phyloP scores from a whole-genome alignment of 2,113 vertebrate species.

The Anser brachyrhynchus region DNA sequence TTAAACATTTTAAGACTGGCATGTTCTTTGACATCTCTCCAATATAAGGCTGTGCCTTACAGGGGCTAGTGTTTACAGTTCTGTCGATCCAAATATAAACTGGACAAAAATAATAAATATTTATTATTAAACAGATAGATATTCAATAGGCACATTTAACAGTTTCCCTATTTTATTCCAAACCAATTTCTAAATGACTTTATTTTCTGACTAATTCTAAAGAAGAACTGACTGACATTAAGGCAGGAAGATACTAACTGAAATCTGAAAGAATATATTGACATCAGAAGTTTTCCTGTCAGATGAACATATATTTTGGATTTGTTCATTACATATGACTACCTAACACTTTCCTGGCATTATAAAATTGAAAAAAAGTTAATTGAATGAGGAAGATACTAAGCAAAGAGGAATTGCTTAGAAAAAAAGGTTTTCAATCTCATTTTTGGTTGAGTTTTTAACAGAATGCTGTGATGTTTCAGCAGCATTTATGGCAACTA shows the following conservation, averaged over 20 bases:
- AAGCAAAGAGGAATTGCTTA: neutral
- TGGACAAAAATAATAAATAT: neutral
- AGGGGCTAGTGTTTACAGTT: neutral
- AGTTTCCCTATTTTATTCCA: neutral
- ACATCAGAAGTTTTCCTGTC: neutral
- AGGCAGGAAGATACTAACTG: neutral
- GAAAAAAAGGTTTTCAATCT: neutral
- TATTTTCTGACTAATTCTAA: neutral
- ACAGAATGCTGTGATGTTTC: neutral
- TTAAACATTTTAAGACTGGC: neutral
- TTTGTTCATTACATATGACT: neutral
- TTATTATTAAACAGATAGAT: neutral
- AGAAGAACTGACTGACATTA: neutral
- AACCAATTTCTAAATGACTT: neutral
- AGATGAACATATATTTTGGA: neutral
- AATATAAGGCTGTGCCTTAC: neutral
- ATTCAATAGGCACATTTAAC: neutral
- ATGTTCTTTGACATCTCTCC: neutral
- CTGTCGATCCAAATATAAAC: neutral
- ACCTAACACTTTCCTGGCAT: neutral
- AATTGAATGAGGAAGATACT: neutral
- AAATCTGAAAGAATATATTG: neutral
- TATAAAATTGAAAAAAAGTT: neutral
- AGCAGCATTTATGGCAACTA: neutral
- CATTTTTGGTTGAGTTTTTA: neutral